Evolutionary conservation across 2,113 vertebrate species (phyloP), one percentile per base, ranked within the genome.

Genomic region (Ictalurus punctatus): DNA sequence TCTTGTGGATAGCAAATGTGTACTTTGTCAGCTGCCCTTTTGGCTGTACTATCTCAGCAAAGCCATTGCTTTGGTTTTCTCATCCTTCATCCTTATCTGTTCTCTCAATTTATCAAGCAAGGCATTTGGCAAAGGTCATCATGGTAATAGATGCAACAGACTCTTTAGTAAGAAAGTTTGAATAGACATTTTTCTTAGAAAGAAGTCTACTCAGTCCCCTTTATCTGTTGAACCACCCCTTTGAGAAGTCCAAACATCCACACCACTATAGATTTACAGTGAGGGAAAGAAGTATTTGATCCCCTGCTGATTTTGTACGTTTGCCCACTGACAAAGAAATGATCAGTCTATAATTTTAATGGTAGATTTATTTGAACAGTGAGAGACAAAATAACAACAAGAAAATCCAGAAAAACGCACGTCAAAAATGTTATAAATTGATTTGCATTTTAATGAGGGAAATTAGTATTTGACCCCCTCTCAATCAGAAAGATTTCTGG

Each of bases 11-110:
- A 34, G 54, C 54, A 58, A 82, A 58, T 54, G 3, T 58, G 17
- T 82, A 82, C 54, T 82, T 59, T 58, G n/a, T 58, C 17, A 81
- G 27, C n/a, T 59, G 79, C 54, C 79, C 79, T 82, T 82, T 82
- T 58, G 27, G 52, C 27, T 56, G n/a, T 56, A 56, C 76, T 79
- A 48, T 54, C 48, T 56, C 78, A 80, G 48, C 54, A 59, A 82
- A 56, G 27, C 52, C 13, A 52, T 59, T 80, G 27, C 48, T 80
- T 80, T 54, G 52, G 78, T 54, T 80, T 81, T 59, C n/a, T 82
- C 54, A 82, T 82, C 30, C 54, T 59, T 59, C 79, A 59, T 82
- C n/a, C 54, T 58, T n/a, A 59, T 58, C 54, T 82, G 27, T 81
- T 81, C n/a, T 56, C 52, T 34, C n/a, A 81, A 81, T n/a, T 34